These are phyloP conservation scores for Megastigmus dorsalis DNA, from an alignment of 2,888 invertebrate species.

Conservation along the genomic window DNA sequence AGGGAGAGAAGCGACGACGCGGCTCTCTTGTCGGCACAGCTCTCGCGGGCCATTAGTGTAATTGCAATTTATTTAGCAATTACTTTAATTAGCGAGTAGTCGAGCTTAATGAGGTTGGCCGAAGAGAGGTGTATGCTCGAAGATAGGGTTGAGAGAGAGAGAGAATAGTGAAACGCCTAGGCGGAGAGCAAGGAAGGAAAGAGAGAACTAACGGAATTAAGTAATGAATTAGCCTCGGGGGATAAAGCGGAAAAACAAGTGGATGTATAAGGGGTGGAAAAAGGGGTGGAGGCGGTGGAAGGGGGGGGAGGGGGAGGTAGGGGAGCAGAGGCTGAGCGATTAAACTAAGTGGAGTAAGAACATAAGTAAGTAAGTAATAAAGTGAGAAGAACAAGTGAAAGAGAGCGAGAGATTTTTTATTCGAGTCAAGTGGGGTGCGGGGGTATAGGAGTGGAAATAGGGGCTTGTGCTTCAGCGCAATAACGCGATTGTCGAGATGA, in stretches of 20 bases:
- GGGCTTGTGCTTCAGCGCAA: background rate
- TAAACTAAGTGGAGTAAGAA: slow-evolving; percentile 73
- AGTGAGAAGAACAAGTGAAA: slow-evolving; percentile 62
- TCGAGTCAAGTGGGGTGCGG: slow-evolving; percentile 57
- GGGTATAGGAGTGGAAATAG: too few relatives aligned
- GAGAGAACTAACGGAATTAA: slow-evolving; percentile 70
- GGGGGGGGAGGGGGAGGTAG: slow-evolving; percentile 56
- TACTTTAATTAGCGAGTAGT: slow-evolving; percentile 73
- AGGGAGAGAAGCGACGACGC: slow-evolving; percentile 29
- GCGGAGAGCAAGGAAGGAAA: slow-evolving; percentile 42
- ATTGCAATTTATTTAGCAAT: slow-evolving; percentile 75
- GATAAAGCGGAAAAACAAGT: slow-evolving; percentile 73
- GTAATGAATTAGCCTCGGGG: slow-evolving; percentile 73
- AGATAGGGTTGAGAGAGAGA: slow-evolving; percentile 56
- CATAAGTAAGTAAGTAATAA: slow-evolving; percentile 70
- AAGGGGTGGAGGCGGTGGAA: slow-evolving; percentile 52
- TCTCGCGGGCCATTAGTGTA: slow-evolving; percentile 71
- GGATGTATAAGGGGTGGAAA: slow-evolving; percentile 68
- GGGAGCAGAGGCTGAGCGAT: slow-evolving; percentile 63
- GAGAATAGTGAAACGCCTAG: slow-evolving; percentile 52
- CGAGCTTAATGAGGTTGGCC: slow-evolving; percentile 66
- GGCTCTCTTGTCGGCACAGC: background rate
- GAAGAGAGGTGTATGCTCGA: slow-evolving; percentile 50
- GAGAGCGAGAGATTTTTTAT: slow-evolving; percentile 46
- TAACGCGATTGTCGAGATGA: slow-evolving; percentile 10